These are phyloP conservation scores for Harpegnathos saltator DNA, from an alignment of 1,140 invertebrate genomes.

Conservation along the genomic window DNA sequence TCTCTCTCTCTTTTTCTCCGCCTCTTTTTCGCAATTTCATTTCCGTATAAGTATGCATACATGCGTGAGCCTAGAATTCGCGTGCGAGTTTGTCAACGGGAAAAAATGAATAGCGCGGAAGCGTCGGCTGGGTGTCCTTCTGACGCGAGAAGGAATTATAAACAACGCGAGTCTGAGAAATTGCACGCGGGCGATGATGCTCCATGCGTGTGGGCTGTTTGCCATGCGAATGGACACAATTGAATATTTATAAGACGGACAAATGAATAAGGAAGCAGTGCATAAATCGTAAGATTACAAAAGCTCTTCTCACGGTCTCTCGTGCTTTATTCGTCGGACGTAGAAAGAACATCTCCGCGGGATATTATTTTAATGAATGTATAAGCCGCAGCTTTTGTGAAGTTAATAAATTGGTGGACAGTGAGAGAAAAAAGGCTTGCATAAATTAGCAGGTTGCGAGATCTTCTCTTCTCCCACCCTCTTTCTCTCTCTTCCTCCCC, in stretches of 20 bases:
- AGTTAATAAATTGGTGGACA: too few relatives aligned
- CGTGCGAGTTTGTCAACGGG: not conserved
- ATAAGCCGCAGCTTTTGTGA: not conserved
- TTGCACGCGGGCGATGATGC: not conserved
- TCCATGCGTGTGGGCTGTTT: too few relatives aligned
- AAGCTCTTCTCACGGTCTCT: not conserved
- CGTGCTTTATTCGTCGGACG: not conserved
- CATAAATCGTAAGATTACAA: conserved; percentile 6
- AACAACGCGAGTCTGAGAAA: not conserved
- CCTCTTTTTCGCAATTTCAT: not conserved
- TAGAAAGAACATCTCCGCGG: conserved; percentile 2
- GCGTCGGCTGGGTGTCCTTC: too few relatives aligned
- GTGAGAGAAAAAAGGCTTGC: too few relatives aligned
- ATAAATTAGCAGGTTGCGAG: too few relatives aligned
- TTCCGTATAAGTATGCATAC: not conserved
- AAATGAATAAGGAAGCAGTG: not conserved
- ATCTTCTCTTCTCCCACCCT: too few relatives aligned
- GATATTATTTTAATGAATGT: conserved; percentile 4
- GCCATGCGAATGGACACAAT: not conserved
- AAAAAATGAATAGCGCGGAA: not conserved
- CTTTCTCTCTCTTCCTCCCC: too few relatives aligned
- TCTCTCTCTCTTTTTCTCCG: too few relatives aligned
- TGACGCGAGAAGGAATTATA: not conserved
- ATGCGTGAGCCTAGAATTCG: not conserved
- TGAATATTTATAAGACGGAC: conserved; percentile 6